Evolutionary conservation across 2,797 vertebrate species (phyloP), one percentile per base, ranked within the genome.

Genomic region (Liparis tanakae): DNA sequence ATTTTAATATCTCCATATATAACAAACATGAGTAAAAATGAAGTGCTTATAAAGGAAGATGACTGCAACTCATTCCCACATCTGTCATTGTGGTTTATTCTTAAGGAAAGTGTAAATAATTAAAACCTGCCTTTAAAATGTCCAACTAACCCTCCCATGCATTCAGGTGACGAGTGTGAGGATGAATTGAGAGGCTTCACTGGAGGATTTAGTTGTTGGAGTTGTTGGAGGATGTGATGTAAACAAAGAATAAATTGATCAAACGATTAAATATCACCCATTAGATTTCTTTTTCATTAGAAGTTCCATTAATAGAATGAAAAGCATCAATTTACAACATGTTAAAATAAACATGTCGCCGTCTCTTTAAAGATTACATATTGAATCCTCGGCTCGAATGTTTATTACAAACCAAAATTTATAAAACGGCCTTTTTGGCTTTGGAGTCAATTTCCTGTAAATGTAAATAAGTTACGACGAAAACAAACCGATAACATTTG

Each of bases 361-460:
- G 50, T 74, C 48, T 76, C 73, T 65, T 58, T 22, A 67, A 0
- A 37, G 34, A 74, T 63, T 60, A 55, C 59, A 68, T 70, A 68
- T 68, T 51, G 22, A 78, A 64, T 65, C 59, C 20, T 59, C 69
- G 44, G 51, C 57, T 63, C 33, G 10, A 10, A 20, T 46, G 30
- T 74, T 79, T 78, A 43, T 77, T 67, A 63, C 64, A 48, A 17
- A 7, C 63, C 76, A 51, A 63, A 65, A 68, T 66, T 73, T 79
- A 71, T 84, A 73, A 67, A 9, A 79, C 46, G 63, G 48, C 41
- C 41, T 36, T 18, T 67, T 68, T 68, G 37, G 66, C 43, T 67
- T 72, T 56, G 68, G 66, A 80, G 82, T 48, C 67, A 82, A 84
- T 89, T 83, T 84, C 75, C 78, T 77, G 41, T 74, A 61, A 18